phyloP scores from a whole-genome alignment of 2,797 vertebrate species.

The Sciurus carolinensis region DNA sequence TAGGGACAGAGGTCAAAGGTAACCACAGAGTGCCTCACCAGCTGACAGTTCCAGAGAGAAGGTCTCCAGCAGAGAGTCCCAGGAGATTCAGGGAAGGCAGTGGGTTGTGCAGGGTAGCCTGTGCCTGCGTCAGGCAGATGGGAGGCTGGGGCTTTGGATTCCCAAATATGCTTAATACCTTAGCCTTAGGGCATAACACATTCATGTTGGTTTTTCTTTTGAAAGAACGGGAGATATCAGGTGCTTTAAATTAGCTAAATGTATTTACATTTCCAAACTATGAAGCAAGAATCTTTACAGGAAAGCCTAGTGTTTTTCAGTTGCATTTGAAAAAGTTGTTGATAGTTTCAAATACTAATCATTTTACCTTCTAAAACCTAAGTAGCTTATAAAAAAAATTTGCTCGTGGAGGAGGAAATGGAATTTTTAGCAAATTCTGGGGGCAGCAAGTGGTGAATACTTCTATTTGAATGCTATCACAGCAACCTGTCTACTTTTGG shows the following conservation, averaged over 20 bases:
- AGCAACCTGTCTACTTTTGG: background rate
- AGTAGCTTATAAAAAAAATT: background rate
- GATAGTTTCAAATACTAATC: background rate
- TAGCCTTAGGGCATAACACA: background rate
- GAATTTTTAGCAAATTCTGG: background rate
- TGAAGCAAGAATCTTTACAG: background rate
- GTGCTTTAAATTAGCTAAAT: slow-evolving; percentile 26
- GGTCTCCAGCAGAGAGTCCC: slow-evolving; percentile 37
- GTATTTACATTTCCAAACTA: background rate
- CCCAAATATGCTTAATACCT: background rate
- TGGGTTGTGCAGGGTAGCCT: background rate
- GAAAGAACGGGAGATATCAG: background rate
- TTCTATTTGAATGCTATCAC: background rate
- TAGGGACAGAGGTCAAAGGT: slow-evolving; percentile 82
- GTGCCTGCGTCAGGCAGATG: slow-evolving; percentile 32
- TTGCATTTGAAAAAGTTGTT: background rate
- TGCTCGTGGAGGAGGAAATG: background rate
- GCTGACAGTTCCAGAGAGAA: slow-evolving; percentile 77
- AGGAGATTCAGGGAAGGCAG: background rate
- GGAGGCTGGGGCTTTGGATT: background rate
- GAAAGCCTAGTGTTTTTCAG: background rate
- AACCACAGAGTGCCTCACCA: background rate
- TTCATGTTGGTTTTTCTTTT: background rate
- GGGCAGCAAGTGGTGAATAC: background rate
- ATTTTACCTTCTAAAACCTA: background rate